Percentiles rank a stretch among this genome's conserved stretches.
phyloP scores from a whole-genome alignment of 1,140 invertebrate genomes.

The Drosophila melanogaster region DNA sequence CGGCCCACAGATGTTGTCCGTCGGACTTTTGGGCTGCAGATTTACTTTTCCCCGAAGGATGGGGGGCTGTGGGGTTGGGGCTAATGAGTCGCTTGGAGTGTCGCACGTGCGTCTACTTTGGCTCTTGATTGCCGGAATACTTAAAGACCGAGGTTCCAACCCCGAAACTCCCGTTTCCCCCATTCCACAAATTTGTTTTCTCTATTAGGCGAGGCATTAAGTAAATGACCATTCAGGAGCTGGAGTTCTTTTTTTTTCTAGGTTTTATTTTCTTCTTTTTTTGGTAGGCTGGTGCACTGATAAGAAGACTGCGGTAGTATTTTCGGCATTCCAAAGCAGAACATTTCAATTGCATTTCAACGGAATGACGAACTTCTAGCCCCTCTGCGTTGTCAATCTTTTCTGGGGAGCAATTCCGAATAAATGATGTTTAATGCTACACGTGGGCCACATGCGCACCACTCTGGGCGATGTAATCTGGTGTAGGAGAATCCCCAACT shows the following conservation, averaged over 20 bases:
- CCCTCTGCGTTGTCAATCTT: constrained; percentile 48
- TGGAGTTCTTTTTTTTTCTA: background rate
- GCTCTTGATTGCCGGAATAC: constrained; percentile 44
- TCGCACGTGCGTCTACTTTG: constrained; percentile 69
- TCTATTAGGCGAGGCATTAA: constrained; percentile 68
- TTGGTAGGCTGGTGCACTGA: constrained; percentile 10
- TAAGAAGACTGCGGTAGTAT: constrained; percentile 5
- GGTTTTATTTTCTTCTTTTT: background rate
- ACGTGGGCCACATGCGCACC: constrained; percentile 53
- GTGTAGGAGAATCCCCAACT: background rate
- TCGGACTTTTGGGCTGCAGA: constrained; percentile 5
- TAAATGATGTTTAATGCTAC: constrained; percentile 68
- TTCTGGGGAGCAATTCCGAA: constrained; percentile 59
- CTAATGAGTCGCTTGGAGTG: constrained; percentile 76
- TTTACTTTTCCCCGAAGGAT: background rate
- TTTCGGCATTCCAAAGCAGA: background rate
- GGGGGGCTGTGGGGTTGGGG: constrained; percentile 19
- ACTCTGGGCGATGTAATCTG: background rate
- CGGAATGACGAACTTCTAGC: background rate
- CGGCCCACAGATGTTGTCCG: constrained; percentile 28
- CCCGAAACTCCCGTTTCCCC: background rate
- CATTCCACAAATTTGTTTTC: background rate
- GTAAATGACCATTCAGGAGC: constrained; percentile 66
- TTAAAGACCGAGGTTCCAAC: constrained; percentile 33
- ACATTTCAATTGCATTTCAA: background rate